phyloP scores from a whole-genome alignment of 2,888 invertebrate species.

The Kuschelorhynchus macadamiae region DNA sequence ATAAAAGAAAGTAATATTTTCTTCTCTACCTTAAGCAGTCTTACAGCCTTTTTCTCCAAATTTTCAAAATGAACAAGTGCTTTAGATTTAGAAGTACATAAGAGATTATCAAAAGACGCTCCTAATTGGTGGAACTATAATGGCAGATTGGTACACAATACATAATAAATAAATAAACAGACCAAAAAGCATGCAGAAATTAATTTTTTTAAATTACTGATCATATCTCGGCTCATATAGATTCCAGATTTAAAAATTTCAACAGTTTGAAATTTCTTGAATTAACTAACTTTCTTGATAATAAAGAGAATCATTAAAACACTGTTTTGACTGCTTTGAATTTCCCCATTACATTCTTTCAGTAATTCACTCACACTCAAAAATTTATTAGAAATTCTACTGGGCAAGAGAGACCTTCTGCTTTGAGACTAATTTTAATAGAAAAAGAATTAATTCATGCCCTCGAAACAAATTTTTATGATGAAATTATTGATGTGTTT shows the following conservation, averaged over 20 bases:
- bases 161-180: slow-evolving; percentile 9
- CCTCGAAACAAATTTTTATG: slow-evolving; percentile 30
- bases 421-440: slow-evolving; percentile 7
- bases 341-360: slow-evolving; percentile 13
- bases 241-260: slow-evolving; percentile 27
- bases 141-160: slow-evolving; percentile 36
- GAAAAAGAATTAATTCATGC: slow-evolving; percentile 12
- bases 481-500: slow-evolving; percentile 47
- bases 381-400: slow-evolving; percentile 23
- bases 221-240: slow-evolving; percentile 21
- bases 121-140: slow-evolving; percentile 52
- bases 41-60: slow-evolving; percentile 57
- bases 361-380: slow-evolving; percentile 6
- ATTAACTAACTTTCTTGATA: slow-evolving; percentile 22
- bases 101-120: slow-evolving; percentile 44
- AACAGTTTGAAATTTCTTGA: slow-evolving; percentile 29
- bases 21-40: slow-evolving; percentile 54
- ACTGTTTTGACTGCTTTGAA: slow-evolving; percentile 13
- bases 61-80: slow-evolving; percentile 52
- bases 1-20: slow-evolving; percentile 57
- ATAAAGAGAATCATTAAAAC: neutral
- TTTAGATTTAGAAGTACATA: slow-evolving; percentile 38
- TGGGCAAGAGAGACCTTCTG: slow-evolving; percentile 12
- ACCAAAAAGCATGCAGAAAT: neutral
- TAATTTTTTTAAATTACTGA: slow-evolving; percentile 22